Percentiles rank a stretch among this genome's conserved stretches.
Conservation (phyloP, 2,888 invertebrate species). For the Gryllus longicercus region DNA sequence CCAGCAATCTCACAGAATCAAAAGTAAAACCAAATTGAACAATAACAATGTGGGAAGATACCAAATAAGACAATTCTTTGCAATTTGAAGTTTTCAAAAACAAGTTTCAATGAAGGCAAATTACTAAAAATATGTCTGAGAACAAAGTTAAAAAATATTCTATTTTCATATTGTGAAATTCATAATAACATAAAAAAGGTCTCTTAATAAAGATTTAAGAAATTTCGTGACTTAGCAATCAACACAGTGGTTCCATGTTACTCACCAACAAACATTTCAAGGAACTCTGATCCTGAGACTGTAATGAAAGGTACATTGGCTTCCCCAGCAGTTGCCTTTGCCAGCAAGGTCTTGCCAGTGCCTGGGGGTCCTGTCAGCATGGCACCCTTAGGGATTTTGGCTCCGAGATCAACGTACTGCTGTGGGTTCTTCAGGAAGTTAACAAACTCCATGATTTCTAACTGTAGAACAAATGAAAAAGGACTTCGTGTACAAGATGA, state of each 20-base stretch:
- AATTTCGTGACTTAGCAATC: no score
- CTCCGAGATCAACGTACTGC: constrained; percentile 95
- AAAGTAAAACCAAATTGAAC: no score
- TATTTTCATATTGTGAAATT: constrained; percentile 1
- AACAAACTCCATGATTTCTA: constrained; percentile 99
- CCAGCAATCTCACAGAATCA: no score
- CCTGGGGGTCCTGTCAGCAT: constrained; percentile 92
- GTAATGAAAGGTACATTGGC: constrained; percentile 98
- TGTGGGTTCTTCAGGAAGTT: constrained; percentile 98
- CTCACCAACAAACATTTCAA: constrained; percentile 96
- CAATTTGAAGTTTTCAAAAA: no score
- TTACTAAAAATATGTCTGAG: background rate
- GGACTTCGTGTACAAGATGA: no score
- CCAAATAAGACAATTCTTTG: no score
- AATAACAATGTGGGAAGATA: no score
- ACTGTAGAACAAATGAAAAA: constrained; percentile 44
- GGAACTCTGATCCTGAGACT: constrained; percentile 97
- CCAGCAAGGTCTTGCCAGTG: constrained; percentile 95
- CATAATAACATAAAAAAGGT: constrained; percentile 39
- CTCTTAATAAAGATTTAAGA: no score
- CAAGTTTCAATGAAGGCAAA: no score
- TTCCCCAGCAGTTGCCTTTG: constrained; percentile 99
- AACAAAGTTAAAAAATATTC: constrained; percentile 19
- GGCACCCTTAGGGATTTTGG: constrained; percentile 96
- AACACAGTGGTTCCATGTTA: background rate